Percentiles rank a stretch among this genome's conserved stretches.
Evolutionary conservation across 2,113 vertebrate species (phyloP).

Genomic region (Clarias magur): DNA sequence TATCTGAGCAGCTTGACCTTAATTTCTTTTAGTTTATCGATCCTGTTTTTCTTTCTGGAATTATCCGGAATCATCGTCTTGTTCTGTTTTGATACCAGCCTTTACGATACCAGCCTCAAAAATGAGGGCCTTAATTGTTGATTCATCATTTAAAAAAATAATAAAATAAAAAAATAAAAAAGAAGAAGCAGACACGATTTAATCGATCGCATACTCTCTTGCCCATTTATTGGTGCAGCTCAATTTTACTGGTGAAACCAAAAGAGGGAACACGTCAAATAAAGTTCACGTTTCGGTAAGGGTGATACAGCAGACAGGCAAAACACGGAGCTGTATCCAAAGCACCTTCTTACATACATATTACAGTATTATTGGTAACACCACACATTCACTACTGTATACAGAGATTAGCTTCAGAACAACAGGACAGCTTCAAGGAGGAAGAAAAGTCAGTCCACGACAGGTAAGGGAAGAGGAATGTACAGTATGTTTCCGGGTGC

Average conservation of each 20-base stretch:
- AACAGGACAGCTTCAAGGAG: slow-evolving; percentile 59
- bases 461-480: slow-evolving; percentile 50
- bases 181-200: neutral
- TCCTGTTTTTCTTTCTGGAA: neutral
- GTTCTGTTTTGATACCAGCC: neutral
- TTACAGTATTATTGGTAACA: slow-evolving; percentile 75
- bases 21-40: too few species aligned
- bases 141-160: neutral
- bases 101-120: neutral
- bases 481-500: neutral
- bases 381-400: slow-evolving; percentile 84
- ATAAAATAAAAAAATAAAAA: neutral
- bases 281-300: slow-evolving; percentile 84
- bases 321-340: slow-evolving; percentile 81
- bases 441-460: slow-evolving; percentile 51
- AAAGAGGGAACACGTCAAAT: slow-evolving; percentile 76
- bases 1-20: neutral
- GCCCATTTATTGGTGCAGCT: slow-evolving; percentile 79
- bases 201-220: slow-evolving; percentile 36
- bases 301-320: slow-evolving; percentile 91
- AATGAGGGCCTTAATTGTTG: neutral
- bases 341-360: slow-evolving; percentile 74
- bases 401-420: slow-evolving; percentile 79
- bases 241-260: slow-evolving; percentile 75
- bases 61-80: neutral